Percentiles rank a stretch among this genome's conserved stretches.
phyloP scores from a whole-genome alignment of 1,140 invertebrate species.

The Drosophila lini region DNA sequence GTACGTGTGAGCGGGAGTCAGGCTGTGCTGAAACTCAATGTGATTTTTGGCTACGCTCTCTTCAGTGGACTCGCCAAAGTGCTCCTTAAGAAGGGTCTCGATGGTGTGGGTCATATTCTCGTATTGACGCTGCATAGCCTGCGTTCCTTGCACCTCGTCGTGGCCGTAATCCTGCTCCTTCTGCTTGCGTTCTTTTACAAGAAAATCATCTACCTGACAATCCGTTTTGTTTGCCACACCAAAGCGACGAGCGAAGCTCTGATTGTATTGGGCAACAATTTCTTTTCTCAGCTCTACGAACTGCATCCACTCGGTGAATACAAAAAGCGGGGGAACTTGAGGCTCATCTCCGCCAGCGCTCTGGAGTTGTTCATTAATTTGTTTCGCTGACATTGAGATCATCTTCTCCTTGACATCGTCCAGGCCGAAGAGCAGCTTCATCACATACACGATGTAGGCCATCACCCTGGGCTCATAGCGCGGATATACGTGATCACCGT shows the following conservation, averaged over 20 bases:
- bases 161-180: constrained; percentile 49
- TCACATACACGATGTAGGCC: constrained; percentile 87
- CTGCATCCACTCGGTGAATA: constrained; percentile 87
- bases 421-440: constrained; percentile 88
- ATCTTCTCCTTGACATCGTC: constrained; percentile 87
- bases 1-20: constrained; percentile 74
- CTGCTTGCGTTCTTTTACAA: constrained; percentile 51
- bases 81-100: constrained; percentile 49
- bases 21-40: constrained; percentile 69
- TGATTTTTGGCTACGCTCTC: constrained; percentile 22
- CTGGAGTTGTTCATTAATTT: constrained; percentile 81
- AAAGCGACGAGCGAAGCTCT: constrained; percentile 84
- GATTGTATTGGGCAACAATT: constrained; percentile 85
- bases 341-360: not conserved
- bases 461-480: constrained; percentile 88
- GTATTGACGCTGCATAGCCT: constrained; percentile 46
- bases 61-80: constrained; percentile 45
- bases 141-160: constrained; percentile 12
- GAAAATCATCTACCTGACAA: constrained; percentile 53
- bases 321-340: constrained; percentile 85
- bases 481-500: constrained; percentile 71
- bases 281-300: constrained; percentile 87
- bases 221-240: constrained; percentile 24
- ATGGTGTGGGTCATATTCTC: constrained; percentile 61
- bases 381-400: constrained; percentile 85